These are phyloP conservation scores for Nephrotoma appendiculata DNA, from an alignment of 2,888 invertebrate species.

Conservation along the genomic window DNA sequence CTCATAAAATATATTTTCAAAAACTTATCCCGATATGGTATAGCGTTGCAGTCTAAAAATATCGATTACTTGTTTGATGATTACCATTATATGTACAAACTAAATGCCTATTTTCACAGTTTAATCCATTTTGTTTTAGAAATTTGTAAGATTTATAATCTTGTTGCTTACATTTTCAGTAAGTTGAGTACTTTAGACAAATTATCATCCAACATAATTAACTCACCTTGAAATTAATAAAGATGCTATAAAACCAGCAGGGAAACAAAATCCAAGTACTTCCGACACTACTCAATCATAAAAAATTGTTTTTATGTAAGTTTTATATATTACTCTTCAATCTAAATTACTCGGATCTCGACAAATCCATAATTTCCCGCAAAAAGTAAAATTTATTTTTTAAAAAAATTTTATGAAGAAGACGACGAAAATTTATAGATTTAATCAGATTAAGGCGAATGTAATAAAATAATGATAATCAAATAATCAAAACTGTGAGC, in stretches of 20 bases:
- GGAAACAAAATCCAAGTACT: neutral
- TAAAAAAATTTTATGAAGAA: neutral
- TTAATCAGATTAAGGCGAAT: neutral
- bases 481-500: neutral
- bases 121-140: too few relatives aligned
- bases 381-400: neutral
- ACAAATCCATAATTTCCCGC: neutral
- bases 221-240: neutral
- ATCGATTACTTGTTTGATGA: too few relatives aligned
- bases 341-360: neutral
- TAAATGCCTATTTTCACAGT: too few relatives aligned
- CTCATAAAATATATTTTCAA: too few relatives aligned
- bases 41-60: too few relatives aligned
- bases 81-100: too few relatives aligned
- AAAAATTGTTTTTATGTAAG: neutral
- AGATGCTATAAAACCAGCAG: neutral
- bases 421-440: neutral
- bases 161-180: too few relatives aligned
- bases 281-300: neutral
- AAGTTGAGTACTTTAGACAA: neutral
- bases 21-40: too few relatives aligned
- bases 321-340: neutral
- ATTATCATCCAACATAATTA: neutral
- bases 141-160: too few relatives aligned
- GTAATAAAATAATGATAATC: neutral